Evolutionary conservation across 2,113 vertebrate species (phyloP).

Genomic region (Naja naja): DNA sequence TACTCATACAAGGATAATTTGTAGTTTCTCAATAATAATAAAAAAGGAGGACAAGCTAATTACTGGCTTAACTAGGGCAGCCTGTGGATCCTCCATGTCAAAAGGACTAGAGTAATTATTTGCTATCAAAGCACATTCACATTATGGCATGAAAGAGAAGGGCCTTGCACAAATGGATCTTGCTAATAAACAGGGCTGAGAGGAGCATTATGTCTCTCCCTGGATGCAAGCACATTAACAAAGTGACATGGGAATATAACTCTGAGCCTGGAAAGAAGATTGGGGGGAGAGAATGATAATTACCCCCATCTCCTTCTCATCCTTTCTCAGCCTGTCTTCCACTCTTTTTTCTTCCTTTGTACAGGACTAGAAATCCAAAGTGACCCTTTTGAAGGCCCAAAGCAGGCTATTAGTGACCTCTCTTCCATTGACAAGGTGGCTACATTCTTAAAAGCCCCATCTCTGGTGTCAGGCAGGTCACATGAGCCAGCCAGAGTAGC

Average conservation of each 20-base stretch:
- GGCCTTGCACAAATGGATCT: constrained; percentile 91
- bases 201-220: constrained; percentile 88
- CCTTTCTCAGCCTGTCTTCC: constrained; percentile 50
- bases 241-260: constrained; percentile 88
- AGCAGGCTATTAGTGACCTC: constrained; percentile 92
- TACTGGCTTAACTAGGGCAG: constrained; percentile 99
- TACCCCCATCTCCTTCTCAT: constrained; percentile 73
- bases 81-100: constrained; percentile 96
- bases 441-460: constrained; percentile 79
- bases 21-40: constrained; percentile 90
- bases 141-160: constrained; percentile 91
- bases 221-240: constrained; percentile 82
- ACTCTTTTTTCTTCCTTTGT: constrained; percentile 76
- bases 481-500: constrained; percentile 67
- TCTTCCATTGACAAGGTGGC: constrained; percentile 81
- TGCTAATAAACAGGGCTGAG: constrained; percentile 90
- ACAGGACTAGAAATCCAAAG: constrained; percentile 71
- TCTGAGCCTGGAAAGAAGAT: constrained; percentile 72
- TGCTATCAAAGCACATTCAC: constrained; percentile 98
- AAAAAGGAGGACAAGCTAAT: constrained; percentile 95
- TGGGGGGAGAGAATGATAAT: constrained; percentile 77
- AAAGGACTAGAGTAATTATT: constrained; percentile 98
- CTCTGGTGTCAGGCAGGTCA: constrained; percentile 82
- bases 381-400: constrained; percentile 79
- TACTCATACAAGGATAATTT: constrained; percentile 93